Conservation (phyloP, 2,113 vertebrate species). For the Proterorhinus semilunaris region DNA sequence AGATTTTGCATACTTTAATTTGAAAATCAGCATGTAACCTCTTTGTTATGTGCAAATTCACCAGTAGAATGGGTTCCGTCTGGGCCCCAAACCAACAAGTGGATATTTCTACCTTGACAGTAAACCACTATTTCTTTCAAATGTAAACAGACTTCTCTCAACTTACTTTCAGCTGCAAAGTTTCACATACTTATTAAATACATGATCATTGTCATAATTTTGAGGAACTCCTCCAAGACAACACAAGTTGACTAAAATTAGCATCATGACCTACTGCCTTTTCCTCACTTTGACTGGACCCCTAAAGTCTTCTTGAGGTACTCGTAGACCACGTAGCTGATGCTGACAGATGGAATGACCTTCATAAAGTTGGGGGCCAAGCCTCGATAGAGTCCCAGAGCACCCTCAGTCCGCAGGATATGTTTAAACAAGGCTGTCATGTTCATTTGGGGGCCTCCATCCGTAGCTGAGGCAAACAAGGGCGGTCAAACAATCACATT, state of each 20-base stretch:
- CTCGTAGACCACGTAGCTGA: conserved; percentile 98
- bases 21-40: not conserved
- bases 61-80: not conserved
- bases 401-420: conserved; percentile 89
- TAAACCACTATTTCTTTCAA: not conserved
- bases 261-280: not conserved
- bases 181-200: not conserved
- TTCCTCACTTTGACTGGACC: conserved; percentile 86
- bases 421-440: conserved; percentile 92
- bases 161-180: not conserved
- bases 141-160: conserved; percentile 20
- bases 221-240: not conserved
- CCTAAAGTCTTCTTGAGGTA: conserved; percentile 90
- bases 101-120: conserved; percentile 6
- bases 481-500: not conserved
- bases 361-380: conserved; percentile 98
- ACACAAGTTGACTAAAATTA: not conserved
- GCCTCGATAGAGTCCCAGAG: conserved; percentile 90
- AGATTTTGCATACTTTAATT: not conserved
- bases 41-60: not conserved
- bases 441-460: conserved; percentile 83
- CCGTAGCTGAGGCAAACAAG: conserved; percentile 79
- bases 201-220: not conserved
- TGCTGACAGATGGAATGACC: conserved; percentile 97
- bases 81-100: not conserved